Evolutionary conservation across 2,888 invertebrate genomes (phyloP).

Genomic region (Tenthredo notha): DNA sequence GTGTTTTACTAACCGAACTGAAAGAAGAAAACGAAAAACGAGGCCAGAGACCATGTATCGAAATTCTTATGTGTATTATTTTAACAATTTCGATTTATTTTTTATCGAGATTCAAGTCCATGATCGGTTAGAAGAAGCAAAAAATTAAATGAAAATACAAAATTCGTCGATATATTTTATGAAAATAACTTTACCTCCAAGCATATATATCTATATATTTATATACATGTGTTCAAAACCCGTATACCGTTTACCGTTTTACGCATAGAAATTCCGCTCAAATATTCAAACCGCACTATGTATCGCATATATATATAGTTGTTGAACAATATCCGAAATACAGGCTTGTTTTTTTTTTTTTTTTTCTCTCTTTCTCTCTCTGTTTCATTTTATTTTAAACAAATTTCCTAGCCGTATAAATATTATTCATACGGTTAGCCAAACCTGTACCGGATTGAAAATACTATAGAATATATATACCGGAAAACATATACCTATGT

Average conservation of each 20-base stretch:
- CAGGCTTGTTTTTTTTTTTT: not conserved
- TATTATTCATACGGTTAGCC: not conserved
- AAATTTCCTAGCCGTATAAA: not conserved
- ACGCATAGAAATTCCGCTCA: not conserved
- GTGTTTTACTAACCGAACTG: too few species aligned
- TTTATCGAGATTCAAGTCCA: too few species aligned
- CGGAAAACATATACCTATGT: not conserved
- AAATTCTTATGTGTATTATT: too few species aligned
- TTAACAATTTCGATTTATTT: too few species aligned
- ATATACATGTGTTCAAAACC: not conserved
- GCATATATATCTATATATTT: too few species aligned
- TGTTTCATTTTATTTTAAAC: not conserved
- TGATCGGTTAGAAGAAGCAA: too few species aligned
- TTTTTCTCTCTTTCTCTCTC: not conserved
- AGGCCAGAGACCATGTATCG: too few species aligned
- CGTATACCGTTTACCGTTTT: not conserved
- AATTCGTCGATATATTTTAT: not conserved
- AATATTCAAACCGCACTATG: not conserved
- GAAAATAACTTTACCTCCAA: not conserved
- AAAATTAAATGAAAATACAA: not conserved
- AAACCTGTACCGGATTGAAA: not conserved
- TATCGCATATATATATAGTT: too few species aligned
- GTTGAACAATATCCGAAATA: not conserved
- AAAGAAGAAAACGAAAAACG: too few species aligned
- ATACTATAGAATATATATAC: not conserved